A percentile compares a stretch with the other conserved stretches of the same genome.
phyloP scores from a whole-genome alignment of 1,140 invertebrate genomes.

The Melitaea cinxia region DNA sequence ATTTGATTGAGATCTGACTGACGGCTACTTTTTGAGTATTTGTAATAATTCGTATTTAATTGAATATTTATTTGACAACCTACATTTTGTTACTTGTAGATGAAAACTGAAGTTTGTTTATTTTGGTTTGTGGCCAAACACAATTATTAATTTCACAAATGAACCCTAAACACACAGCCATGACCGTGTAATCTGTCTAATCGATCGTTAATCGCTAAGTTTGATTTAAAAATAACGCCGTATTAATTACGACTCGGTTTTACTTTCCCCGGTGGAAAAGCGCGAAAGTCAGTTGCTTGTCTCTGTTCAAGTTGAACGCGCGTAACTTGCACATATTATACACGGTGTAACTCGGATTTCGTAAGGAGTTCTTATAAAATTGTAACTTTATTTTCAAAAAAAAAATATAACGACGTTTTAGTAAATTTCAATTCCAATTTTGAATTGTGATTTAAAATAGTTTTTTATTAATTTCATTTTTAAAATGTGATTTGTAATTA shows the following conservation, averaged over 20 bases:
- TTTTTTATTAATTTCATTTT: no score
- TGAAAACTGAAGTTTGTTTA: no score
- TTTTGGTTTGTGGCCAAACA: background rate
- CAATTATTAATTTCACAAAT: background rate
- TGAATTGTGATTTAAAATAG: background rate
- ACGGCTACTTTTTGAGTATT: no score
- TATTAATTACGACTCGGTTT: constrained; percentile 57
- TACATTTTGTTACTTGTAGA: no score
- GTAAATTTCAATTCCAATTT: background rate
- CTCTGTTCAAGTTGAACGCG: constrained; percentile 45
- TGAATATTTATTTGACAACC: no score
- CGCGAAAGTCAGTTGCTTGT: constrained; percentile 66
- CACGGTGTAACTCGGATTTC: constrained; percentile 6
- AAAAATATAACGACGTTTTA: background rate
- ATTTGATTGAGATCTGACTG: no score
- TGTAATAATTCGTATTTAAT: no score
- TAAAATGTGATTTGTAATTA: no score
- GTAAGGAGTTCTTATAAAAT: background rate
- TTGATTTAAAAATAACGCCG: constrained; percentile 51
- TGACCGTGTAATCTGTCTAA: constrained; percentile 7
- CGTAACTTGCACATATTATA: constrained; percentile 27
- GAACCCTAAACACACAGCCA: background rate
- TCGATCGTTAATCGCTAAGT: constrained; percentile 35
- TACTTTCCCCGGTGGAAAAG: constrained; percentile 74
- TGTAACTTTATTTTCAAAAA: background rate